Evolutionary conservation across 2,888 invertebrate genomes (phyloP), one percentile per base, ranked within the genome.

Genomic region (Temnothorax rugatulus): DNA sequence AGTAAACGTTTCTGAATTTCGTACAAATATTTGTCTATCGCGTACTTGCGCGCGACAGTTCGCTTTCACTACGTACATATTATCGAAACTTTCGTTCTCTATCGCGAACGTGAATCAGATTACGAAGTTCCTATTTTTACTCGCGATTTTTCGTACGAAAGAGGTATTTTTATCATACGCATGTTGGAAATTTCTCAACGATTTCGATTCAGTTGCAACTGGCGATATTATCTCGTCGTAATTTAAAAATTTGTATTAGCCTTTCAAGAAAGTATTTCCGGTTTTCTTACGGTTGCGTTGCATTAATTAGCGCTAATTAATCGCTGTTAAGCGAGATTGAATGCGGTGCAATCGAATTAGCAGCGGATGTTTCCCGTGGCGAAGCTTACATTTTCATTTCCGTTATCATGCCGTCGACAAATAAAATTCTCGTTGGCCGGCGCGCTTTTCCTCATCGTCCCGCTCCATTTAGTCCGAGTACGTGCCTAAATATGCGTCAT

Each of bases 401-500:
- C 29, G 44, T 25, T 69, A 8, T 41, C 9, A 13, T 5, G 13
- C n/a, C 15, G 25, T 52, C 18, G 25, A 34, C 18, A 13, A 15
- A 15, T 34, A 29, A 18, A n/a, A 77, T 77, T 54, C 71, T 76
- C 25, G 34, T 47, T 38, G 7, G 7, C 2, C n/a, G 11, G 21
- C 4, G 41, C 18, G 47, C 47, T 81, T 79, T 82, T 82, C 52
- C 82, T 59, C 25, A 4, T 44, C 41, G 63, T 64, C 54, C 63
- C 63, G 81, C 82, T 82, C 82, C 63, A 82, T 81, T 82, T 81
- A 81, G 4, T 44, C 3, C 15, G n/a, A 8, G 29, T 63, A 63
- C 52, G 41, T 52, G 44, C 52, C 82, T 82, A 82, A 82, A 82
- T 79, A 54, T 82, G 82, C 82, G 63, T 81, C 75, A 81, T 75